Conservation (phyloP, 2,113 vertebrate genomes). For the Motacilla tschutschensis region DNA sequence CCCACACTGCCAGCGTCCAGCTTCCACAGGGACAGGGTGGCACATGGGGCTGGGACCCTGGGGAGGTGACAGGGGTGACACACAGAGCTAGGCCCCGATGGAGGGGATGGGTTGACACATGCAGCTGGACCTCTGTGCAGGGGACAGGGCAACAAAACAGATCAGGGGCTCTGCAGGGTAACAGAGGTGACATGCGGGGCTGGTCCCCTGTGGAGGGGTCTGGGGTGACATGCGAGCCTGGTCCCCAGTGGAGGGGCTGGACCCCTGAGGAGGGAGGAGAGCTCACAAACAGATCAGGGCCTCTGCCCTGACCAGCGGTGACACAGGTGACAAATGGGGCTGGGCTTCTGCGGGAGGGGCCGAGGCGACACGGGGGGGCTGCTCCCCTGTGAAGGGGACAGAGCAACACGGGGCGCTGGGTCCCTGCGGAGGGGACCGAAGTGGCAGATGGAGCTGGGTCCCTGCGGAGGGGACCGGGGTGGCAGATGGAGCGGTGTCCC, state of each 20-base stretch:
- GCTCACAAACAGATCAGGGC: background rate
- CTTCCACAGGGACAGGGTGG: background rate
- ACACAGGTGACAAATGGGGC: background rate
- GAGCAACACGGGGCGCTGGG: background rate
- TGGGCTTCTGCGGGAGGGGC: background rate
- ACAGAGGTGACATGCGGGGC: background rate
- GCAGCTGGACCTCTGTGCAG: background rate
- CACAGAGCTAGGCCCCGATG: accelerated
- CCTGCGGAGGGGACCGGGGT: background rate
- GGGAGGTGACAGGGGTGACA: background rate
- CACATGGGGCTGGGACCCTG: accelerated
- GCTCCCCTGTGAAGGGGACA: background rate
- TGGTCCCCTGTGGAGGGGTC: too few species aligned
- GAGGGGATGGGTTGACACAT: background rate
- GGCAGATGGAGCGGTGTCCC: background rate
- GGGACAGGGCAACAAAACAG: too few species aligned
- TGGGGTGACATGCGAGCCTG: too few species aligned
- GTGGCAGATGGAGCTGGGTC: background rate
- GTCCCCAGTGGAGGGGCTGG: background rate
- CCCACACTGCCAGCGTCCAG: background rate
- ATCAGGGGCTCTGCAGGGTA: background rate
- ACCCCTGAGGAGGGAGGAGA: background rate
- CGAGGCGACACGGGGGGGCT: background rate
- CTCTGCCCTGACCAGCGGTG: background rate
- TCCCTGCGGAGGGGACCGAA: background rate